Conservation (phyloP, 2,888 invertebrate species). For the Pocota personata region DNA sequence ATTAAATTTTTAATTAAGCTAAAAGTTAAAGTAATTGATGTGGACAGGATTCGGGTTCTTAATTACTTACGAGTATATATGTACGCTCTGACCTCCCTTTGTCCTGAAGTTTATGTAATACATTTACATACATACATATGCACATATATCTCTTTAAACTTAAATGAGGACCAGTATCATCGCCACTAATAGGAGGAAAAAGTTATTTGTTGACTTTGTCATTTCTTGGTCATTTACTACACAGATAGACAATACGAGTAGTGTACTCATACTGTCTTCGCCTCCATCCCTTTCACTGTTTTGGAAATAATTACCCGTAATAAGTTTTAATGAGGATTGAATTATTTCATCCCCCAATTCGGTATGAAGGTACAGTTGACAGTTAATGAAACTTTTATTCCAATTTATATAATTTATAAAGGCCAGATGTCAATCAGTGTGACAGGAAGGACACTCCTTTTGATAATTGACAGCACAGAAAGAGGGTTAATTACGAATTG, state of each 20-base stretch:
- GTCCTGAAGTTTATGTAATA: too few relatives aligned
- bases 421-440: conserved; percentile 23
- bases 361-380: conserved; percentile 14
- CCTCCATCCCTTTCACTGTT: neutral
- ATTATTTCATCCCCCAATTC: neutral
- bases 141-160: too few relatives aligned
- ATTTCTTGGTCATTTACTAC: conserved; percentile 5
- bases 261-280: too few relatives aligned
- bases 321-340: conserved; percentile 16
- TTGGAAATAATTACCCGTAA: conserved; percentile 19
- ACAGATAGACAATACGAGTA: too few relatives aligned
- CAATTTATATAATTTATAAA: neutral
- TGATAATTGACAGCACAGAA: neutral
- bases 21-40: neutral
- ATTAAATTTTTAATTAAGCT: conserved; percentile 30
- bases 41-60: neutral
- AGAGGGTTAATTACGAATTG: conserved; percentile 10
- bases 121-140: too few relatives aligned
- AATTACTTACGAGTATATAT: too few relatives aligned
- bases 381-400: too few relatives aligned
- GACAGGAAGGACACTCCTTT: neutral
- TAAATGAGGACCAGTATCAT: too few relatives aligned
- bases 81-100: too few relatives aligned
- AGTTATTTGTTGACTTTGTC: too few relatives aligned
- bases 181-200: too few relatives aligned